Evolutionary conservation across 2,113 vertebrate species (phyloP).

Genomic region (Drymodes brunneopygia): DNA sequence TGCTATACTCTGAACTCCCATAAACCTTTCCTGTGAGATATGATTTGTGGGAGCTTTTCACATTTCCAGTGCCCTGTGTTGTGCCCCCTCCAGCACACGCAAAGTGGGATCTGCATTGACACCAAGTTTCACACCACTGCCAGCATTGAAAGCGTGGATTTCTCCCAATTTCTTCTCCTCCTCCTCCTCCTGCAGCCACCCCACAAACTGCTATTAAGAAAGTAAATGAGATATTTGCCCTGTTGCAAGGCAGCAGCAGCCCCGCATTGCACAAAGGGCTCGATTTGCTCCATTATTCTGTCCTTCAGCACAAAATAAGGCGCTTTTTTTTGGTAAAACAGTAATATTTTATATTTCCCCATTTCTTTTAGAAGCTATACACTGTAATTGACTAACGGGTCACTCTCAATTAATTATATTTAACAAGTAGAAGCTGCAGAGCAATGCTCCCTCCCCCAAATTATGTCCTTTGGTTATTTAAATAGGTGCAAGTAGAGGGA

Average conservation of each 20-base stretch:
- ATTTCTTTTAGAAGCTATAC: background rate
- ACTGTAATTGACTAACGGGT: background rate
- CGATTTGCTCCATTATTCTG: background rate
- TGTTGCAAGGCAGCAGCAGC: background rate
- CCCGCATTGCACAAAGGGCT: background rate
- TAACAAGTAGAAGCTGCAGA: slow-evolving; percentile 28
- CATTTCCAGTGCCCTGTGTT: background rate
- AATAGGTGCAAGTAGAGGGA: slow-evolving; percentile 62
- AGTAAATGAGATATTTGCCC: background rate
- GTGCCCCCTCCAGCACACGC: background rate
- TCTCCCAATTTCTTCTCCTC: background rate
- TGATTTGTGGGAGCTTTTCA: slow-evolving; percentile 49
- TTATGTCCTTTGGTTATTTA: slow-evolving; percentile 44
- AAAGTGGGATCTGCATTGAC: background rate
- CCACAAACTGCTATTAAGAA: background rate
- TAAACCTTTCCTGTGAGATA: slow-evolving; percentile 57
- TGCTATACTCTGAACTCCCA: slow-evolving; percentile 47
- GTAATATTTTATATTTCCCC: background rate
- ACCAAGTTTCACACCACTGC: fast-evolving
- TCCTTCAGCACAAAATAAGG: background rate
- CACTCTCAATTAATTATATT: slow-evolving; percentile 38
- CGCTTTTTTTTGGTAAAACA: background rate
- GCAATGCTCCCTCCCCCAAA: slow-evolving; percentile 16
- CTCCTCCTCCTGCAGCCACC: background rate
- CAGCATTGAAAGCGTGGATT: background rate